Evolutionary conservation across 2,888 invertebrate species (phyloP).

Genomic region (Vanessa cardui): DNA sequence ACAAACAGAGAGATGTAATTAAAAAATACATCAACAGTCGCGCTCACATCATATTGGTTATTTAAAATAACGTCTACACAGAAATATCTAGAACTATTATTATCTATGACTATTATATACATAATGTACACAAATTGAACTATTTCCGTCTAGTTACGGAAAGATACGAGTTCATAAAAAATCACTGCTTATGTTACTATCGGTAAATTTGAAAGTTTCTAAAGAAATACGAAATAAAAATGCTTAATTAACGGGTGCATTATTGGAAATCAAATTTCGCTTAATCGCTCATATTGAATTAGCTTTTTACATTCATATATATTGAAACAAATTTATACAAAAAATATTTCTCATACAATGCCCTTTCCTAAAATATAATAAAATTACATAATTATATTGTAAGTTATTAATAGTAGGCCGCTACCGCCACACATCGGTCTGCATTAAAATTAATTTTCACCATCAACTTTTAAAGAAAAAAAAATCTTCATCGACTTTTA

Average conservation of each 20-base stretch:
- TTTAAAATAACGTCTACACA: constrained; percentile 66
- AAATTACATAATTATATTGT: too few relatives aligned
- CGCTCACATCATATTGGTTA: constrained; percentile 51
- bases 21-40: constrained; percentile 30
- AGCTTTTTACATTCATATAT: constrained; percentile 39
- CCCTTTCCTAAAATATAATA: too few relatives aligned
- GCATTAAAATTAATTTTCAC: too few relatives aligned
- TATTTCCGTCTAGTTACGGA: constrained; percentile 48
- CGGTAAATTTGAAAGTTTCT: not conserved
- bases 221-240: constrained; percentile 40
- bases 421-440: too few relatives aligned
- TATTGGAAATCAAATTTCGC: not conserved
- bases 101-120: constrained; percentile 75
- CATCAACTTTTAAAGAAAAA: too few relatives aligned
- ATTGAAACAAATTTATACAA: too few relatives aligned
- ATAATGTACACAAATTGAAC: constrained; percentile 70
- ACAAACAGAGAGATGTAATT: constrained; percentile 48
- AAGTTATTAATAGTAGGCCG: too few relatives aligned
- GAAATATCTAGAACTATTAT: constrained; percentile 61
- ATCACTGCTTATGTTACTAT: constrained; percentile 8
- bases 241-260: constrained; percentile 72
- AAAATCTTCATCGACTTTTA: not conserved
- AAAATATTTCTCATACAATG: too few relatives aligned
- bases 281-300: too few relatives aligned
- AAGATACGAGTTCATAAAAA: constrained; percentile 23